Evolutionary conservation across 2,797 vertebrate species (phyloP).

Genomic region (Aphelocoma californica): DNA sequence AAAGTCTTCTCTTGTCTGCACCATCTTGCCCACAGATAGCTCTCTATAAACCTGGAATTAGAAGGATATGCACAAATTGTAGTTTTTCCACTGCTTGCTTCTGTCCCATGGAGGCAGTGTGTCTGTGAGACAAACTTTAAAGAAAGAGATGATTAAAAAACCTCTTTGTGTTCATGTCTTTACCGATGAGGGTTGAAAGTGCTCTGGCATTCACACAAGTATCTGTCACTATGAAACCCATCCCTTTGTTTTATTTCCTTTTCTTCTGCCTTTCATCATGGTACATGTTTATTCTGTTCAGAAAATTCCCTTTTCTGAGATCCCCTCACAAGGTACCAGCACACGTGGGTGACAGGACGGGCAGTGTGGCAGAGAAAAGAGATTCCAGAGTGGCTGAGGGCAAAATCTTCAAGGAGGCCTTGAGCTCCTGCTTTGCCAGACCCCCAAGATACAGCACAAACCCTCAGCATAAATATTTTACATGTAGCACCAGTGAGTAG

Average conservation of each 20-base stretch:
- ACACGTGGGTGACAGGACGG: neutral
- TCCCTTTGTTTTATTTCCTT: neutral
- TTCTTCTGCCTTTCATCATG: neutral
- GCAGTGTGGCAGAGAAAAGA: neutral
- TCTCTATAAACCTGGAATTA: neutral
- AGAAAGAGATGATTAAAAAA: neutral
- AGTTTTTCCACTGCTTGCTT: neutral
- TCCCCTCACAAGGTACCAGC: neutral
- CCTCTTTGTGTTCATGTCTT: neutral
- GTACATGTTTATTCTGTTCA: constrained; percentile 42
- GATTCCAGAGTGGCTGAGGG: neutral
- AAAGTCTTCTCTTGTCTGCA: neutral
- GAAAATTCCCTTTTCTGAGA: constrained; percentile 37
- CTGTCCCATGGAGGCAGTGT: neutral
- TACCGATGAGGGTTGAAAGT: neutral
- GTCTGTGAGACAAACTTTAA: constrained; percentile 6
- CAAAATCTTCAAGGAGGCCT: neutral
- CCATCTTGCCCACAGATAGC: neutral
- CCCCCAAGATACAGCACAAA: neutral
- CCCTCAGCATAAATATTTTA: neutral
- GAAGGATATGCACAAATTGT: neutral
- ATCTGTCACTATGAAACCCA: neutral
- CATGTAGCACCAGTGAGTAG: neutral
- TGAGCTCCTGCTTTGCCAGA: neutral
- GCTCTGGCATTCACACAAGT: neutral